Evolutionary conservation across 2,113 vertebrate genomes (phyloP), one percentile per base, ranked within the genome.

Genomic region (Scomber scombrus): DNA sequence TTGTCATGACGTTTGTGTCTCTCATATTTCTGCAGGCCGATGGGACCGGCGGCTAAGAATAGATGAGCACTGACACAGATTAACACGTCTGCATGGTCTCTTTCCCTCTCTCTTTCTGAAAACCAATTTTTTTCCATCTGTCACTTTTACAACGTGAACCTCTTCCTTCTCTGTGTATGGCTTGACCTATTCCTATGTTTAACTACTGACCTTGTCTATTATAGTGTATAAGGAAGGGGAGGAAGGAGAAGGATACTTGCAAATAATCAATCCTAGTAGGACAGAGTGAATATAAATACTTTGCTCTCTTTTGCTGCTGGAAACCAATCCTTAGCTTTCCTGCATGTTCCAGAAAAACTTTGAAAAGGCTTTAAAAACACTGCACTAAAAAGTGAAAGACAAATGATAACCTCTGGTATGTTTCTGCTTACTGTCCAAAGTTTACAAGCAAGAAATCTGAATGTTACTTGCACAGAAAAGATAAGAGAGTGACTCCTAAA

Each of bases 1-100:
- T 64, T 66, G 76, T 76, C 71, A 58, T 80, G 83, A 82, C 57
- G 65, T 82, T 9, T 40, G 84, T 75, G 64, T 89, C 71, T 91
- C 89, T 93, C 91, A 88, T 87, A 86, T 93, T 93, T 93, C 93
- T 88, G 81, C 72, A 9, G 63, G 80, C 87, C 49, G n/a, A 49
- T 60, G 82, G 85, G 81, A 78, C 81, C 5, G 7, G 34, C 34
- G 0, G 68, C 89, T 89, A 93, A 91, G 82, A 91, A 91, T 93
- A 93, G 88, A 68, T 66, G 55, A 75, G 87, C 57, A 52, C 73
- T 81, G 87, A 78, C 83, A 85, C 88, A 91, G 90, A 91, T 92
- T 91, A 91, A 81, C 88, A 74, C 51, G 3, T 14, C 71, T 13
- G 1, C 34, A 40, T 40, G 62, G 15, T 85, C 66, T 65, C 40